Conservation (phyloP, 1,140 invertebrate species). For the Thaumatotibia leucotreta region DNA sequence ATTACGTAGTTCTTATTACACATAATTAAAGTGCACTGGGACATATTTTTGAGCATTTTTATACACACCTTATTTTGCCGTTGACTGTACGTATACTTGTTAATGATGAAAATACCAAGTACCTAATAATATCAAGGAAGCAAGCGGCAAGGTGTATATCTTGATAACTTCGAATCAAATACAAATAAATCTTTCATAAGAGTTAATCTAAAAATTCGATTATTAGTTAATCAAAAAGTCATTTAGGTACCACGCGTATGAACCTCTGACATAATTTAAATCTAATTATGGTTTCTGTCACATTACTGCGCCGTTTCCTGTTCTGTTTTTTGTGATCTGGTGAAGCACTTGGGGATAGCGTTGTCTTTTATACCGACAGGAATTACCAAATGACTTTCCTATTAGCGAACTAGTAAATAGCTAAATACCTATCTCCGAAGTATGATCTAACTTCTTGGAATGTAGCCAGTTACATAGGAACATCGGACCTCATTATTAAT, state of each 20-base stretch:
- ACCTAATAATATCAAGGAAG: no score
- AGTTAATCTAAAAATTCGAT: background rate
- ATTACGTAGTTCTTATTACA: no score
- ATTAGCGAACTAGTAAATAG: no score
- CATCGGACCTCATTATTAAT: background rate
- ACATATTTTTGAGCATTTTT: no score
- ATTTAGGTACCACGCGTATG: background rate
- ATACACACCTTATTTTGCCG: no score
- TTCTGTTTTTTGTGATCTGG: background rate
- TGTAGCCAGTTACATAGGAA: background rate
- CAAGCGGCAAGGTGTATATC: no score
- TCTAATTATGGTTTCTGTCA: background rate
- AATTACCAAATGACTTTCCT: background rate
- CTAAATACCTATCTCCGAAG: no score
- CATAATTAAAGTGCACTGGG: no score
- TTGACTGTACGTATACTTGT: no score
- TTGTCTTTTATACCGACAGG: background rate
- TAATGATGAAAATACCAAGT: no score
- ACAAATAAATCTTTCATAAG: background rate
- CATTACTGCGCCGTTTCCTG: background rate
- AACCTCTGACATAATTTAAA: background rate
- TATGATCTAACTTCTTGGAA: background rate
- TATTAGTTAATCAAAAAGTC: conserved; percentile 2
- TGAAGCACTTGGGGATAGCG: background rate
- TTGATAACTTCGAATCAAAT: background rate